Evolutionary conservation across 2,797 vertebrate genomes (phyloP).

Genomic region (Molossus molossus): DNA sequence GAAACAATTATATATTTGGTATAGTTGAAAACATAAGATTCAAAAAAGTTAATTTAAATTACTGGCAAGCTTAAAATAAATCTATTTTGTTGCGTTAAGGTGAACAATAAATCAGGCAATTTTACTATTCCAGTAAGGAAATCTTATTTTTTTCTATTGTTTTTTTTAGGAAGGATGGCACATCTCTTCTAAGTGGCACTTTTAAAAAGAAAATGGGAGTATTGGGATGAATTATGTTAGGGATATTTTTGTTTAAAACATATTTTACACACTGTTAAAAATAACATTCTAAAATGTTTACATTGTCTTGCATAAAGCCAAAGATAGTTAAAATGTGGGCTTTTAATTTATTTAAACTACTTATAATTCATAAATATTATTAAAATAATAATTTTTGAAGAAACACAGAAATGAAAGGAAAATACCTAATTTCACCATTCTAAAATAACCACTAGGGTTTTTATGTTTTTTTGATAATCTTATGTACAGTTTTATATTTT

Average conservation of each 20-base stretch:
- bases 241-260: not conserved
- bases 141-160: not conserved
- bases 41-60: not conserved
- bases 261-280: not conserved
- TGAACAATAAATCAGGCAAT: not conserved
- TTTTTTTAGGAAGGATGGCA: not conserved
- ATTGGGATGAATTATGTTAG: not conserved
- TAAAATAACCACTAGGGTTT: constrained; percentile 1
- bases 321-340: not conserved
- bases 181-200: not conserved
- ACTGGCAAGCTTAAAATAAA: not conserved
- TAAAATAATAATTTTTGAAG: not conserved
- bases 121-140: not conserved
- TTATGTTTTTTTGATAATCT: not conserved
- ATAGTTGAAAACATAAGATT: not conserved
- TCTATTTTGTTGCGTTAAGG: not conserved
- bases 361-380: not conserved
- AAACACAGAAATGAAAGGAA: constrained; percentile 17
- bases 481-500: not conserved
- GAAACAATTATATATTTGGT: not conserved
- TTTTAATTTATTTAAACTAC: constrained; percentile 16
- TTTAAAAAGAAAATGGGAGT: not conserved
- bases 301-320: not conserved
- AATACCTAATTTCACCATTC: not conserved
- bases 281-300: not conserved